Conservation (phyloP, 2,888 invertebrate species). For the Scelioninae gen. 2 region DNA sequence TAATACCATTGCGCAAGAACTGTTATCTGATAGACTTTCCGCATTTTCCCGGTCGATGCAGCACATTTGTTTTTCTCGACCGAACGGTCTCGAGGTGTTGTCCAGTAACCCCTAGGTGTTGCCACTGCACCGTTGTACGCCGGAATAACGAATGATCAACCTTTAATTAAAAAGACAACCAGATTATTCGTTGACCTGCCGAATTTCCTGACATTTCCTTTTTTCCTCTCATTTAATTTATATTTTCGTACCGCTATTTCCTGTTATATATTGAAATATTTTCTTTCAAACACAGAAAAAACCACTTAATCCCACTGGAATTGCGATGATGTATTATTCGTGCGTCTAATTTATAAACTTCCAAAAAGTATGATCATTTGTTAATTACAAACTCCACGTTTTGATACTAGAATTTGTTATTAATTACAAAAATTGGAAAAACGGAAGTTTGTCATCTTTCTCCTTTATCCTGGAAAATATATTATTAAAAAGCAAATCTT, state of each 20-base stretch:
- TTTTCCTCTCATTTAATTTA: conserved; percentile 29
- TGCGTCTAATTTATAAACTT: too few species aligned
- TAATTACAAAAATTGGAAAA: too few species aligned
- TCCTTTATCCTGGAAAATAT: too few species aligned
- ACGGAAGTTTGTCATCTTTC: too few species aligned
- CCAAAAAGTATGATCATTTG: too few species aligned
- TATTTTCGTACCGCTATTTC: conserved; percentile 23
- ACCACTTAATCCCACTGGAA: conserved; percentile 7
- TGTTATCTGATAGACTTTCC: conserved; percentile 64
- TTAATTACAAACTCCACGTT: too few species aligned
- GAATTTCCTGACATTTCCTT: conserved; percentile 22
- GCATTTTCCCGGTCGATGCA: conserved; percentile 61
- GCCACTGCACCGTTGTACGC: conserved; percentile 37
- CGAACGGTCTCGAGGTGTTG: conserved; percentile 59
- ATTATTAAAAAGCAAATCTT: too few species aligned
- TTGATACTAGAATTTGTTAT: too few species aligned
- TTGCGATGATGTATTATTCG: too few species aligned
- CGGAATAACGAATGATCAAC: conserved; percentile 54
- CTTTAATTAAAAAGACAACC: conserved; percentile 57
- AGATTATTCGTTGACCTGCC: conserved; percentile 41
- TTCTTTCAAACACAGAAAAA: not conserved
- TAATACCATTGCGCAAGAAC: not conserved
- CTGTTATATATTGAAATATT: conserved; percentile 10
- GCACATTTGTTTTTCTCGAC: conserved; percentile 67
- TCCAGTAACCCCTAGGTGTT: conserved; percentile 41